A percentile compares a stretch with the other conserved stretches of the same genome.
phyloP scores from a whole-genome alignment of 2,797 vertebrate genomes.

The Salarias fasciatus region DNA sequence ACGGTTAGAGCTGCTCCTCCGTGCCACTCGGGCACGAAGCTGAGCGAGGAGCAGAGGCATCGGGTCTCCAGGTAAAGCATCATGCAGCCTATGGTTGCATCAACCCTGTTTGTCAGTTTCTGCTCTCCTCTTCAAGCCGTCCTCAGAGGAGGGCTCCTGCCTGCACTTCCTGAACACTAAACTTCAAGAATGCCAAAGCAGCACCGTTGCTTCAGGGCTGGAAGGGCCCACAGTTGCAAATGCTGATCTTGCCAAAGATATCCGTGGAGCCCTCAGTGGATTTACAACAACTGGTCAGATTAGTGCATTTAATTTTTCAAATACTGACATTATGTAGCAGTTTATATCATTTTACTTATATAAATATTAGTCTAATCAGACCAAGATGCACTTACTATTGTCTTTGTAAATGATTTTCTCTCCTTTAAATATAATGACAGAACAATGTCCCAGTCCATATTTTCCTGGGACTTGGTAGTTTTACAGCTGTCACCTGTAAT shows the following conservation, averaged over 20 bases:
- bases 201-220: constrained; percentile 20
- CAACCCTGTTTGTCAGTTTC: constrained; percentile 67
- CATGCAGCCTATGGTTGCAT: constrained; percentile 55
- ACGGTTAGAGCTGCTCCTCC: constrained; percentile 57
- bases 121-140: constrained; percentile 46
- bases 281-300: constrained; percentile 15
- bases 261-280: background rate
- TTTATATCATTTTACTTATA: background rate
- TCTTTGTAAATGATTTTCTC: too few relatives aligned
- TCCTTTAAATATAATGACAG: too few relatives aligned
- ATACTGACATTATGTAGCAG: background rate
- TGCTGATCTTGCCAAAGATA: constrained; percentile 18
- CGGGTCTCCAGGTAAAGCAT: constrained; percentile 69
- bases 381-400: too few relatives aligned
- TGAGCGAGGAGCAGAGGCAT: constrained; percentile 48
- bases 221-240: constrained; percentile 22
- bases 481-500: too few relatives aligned
- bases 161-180: constrained; percentile 52
- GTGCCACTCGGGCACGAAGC: constrained; percentile 58
- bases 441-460: too few relatives aligned
- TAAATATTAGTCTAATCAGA: too few relatives aligned
- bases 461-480: too few relatives aligned
- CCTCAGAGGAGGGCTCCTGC: constrained; percentile 45
- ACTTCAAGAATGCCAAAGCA: constrained; percentile 26
- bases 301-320: constrained; percentile 1